Conservation (phyloP, 1,140 invertebrate species). For the Agrilus planipennis region DNA sequence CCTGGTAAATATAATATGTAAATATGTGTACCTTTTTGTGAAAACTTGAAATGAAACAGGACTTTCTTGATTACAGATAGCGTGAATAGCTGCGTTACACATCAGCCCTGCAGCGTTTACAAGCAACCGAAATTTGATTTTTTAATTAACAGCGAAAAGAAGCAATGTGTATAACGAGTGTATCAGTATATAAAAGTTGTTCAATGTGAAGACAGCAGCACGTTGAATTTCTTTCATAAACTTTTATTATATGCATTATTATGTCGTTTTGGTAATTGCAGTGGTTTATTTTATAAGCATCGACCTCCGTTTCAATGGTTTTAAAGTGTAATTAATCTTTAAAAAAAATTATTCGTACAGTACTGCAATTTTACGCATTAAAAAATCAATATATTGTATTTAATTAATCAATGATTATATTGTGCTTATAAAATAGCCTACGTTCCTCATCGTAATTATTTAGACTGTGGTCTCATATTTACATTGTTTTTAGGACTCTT, state of each 20-base stretch:
- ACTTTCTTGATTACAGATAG: conserved; percentile 28
- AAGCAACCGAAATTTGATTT: conserved; percentile 14
- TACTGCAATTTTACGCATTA: too few species aligned
- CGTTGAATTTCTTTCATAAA: conserved; percentile 13
- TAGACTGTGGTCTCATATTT: conserved; percentile 25
- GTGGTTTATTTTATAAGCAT: conserved; percentile 17
- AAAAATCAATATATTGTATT: too few species aligned
- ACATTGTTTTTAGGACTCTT: conserved; percentile 22
- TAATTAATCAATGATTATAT: too few species aligned
- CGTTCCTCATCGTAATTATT: conserved; percentile 18
- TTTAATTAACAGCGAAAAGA: conserved; percentile 12
- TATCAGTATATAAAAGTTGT: conserved; percentile 15
- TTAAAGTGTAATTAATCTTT: conserved; percentile 8
- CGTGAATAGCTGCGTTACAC: conserved; percentile 25
- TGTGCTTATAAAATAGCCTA: conserved; percentile 19
- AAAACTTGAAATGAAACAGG: too few species aligned
- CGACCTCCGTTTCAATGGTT: conserved; percentile 9
- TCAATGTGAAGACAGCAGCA: conserved; percentile 9
- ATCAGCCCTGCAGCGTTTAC: conserved; percentile 27
- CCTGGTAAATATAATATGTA: too few species aligned
- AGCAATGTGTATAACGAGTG: conserved; percentile 27
- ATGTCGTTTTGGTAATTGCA: conserved; percentile 4
- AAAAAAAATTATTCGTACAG: too few species aligned
- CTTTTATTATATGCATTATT: conserved; percentile 6
- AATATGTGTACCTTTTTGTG: too few species aligned